phyloP scores from a whole-genome alignment of 2,888 invertebrate species.

The Phytoseiulus persimilis region DNA sequence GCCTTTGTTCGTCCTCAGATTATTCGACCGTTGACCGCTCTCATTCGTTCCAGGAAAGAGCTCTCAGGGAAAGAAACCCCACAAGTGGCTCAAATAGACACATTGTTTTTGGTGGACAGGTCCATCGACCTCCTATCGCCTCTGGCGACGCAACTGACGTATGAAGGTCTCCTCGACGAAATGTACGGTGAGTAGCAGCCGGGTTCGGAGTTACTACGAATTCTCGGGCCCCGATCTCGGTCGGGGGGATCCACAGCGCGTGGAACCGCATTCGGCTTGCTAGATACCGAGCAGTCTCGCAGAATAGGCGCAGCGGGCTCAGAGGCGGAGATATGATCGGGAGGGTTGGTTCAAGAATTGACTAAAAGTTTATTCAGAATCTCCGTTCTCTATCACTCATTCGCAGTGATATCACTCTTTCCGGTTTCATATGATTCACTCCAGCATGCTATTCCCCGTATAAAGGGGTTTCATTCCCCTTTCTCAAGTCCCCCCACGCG shows the following conservation, averaged over 20 bases:
- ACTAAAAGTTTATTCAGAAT: background rate
- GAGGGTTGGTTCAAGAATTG: background rate
- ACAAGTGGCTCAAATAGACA: slow-evolving; percentile 66
- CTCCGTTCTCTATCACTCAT: background rate
- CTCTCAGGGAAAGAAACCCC: slow-evolving; percentile 53
- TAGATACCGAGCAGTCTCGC: no score
- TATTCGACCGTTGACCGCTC: no score
- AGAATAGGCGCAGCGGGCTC: no score
- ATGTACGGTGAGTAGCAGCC: slow-evolving; percentile 60
- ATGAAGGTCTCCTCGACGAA: slow-evolving; percentile 94
- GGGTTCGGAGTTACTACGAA: background rate
- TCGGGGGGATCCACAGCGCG: no score
- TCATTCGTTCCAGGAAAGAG: slow-evolving; percentile 56
- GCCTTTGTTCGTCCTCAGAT: no score
- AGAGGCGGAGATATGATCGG: background rate
- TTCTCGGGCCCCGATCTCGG: background rate
- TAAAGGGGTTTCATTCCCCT: no score
- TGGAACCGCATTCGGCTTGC: no score
- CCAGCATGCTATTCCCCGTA: no score
- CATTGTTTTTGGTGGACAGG: slow-evolving; percentile 78
- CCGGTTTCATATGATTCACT: background rate
- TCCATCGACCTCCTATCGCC: slow-evolving; percentile 83
- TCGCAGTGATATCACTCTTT: background rate
- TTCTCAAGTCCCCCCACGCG: no score
- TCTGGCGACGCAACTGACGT: slow-evolving; percentile 86